Conservation (phyloP, 1,140 invertebrate species). For the Trialeurodes vaporariorum region DNA sequence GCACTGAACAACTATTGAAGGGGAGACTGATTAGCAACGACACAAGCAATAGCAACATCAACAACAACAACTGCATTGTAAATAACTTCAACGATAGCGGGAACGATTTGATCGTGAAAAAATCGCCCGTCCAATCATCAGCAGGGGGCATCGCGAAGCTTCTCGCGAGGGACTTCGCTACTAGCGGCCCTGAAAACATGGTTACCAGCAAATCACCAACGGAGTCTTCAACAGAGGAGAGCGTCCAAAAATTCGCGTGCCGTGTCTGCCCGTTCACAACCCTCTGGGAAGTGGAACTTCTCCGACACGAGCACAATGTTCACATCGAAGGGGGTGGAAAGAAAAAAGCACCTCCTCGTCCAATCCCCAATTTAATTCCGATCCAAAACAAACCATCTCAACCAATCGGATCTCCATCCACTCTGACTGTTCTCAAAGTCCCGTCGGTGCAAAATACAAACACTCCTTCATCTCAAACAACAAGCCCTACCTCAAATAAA, state of each 20-base stretch:
- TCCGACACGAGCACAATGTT: conserved; percentile 37
- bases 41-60: not conserved
- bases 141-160: too few species aligned
- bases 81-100: not conserved
- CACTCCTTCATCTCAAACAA: not conserved
- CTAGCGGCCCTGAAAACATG: too few species aligned
- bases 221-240: not conserved
- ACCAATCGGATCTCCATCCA: not conserved
- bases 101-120: not conserved
- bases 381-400: conserved; percentile 32
- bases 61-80: not conserved
- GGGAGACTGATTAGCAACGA: not conserved
- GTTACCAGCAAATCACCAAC: too few species aligned
- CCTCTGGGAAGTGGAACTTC: conserved; percentile 41
- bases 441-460: conserved; percentile 1
- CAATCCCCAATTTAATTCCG: conserved; percentile 58
- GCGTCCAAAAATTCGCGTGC: conserved; percentile 12
- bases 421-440: conserved; percentile 5
- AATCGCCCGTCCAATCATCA: too few species aligned
- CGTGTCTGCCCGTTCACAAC: conserved; percentile 39
- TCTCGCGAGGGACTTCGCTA: too few species aligned
- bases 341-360: conserved; percentile 42
- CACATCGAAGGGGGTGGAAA: conserved; percentile 31
- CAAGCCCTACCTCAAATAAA: not conserved
- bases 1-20: not conserved